Conservation (phyloP, 2,113 vertebrate species). For the Anoura caudifer region DNA sequence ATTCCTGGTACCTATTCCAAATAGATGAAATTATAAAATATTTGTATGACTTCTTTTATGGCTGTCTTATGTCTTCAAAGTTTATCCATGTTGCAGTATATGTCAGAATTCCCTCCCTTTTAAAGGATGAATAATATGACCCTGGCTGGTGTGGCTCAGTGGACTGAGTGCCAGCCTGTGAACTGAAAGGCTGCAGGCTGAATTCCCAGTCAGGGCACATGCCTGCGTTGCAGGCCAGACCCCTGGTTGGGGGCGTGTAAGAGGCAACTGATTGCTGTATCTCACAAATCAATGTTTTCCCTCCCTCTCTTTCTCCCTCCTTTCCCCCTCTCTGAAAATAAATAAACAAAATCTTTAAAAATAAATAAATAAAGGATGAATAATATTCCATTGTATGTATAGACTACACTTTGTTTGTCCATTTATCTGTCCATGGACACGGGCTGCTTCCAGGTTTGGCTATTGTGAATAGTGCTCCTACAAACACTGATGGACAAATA, state of each 20-base stretch:
- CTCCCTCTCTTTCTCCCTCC: too few species aligned
- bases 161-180: too few species aligned
- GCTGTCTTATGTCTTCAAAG: not conserved
- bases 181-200: too few species aligned
- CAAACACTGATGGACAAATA: not conserved
- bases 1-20: not conserved
- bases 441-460: not conserved
- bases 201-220: too few species aligned
- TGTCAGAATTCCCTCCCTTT: not conserved
- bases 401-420: not conserved
- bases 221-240: too few species aligned
- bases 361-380: not conserved
- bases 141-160: too few species aligned
- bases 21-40: not conserved
- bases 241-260: too few species aligned
- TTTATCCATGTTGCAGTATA: not conserved
- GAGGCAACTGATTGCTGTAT: too few species aligned
- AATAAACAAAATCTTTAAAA: too few species aligned
- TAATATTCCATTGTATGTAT: not conserved
- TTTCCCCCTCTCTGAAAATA: too few species aligned
- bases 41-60: not conserved
- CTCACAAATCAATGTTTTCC: too few species aligned
- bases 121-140: not conserved
- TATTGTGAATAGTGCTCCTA: not conserved
- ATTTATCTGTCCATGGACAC: not conserved